phyloP scores from a whole-genome alignment of 2,797 vertebrate genomes.

The Lepilemur ruficaudatus region DNA sequence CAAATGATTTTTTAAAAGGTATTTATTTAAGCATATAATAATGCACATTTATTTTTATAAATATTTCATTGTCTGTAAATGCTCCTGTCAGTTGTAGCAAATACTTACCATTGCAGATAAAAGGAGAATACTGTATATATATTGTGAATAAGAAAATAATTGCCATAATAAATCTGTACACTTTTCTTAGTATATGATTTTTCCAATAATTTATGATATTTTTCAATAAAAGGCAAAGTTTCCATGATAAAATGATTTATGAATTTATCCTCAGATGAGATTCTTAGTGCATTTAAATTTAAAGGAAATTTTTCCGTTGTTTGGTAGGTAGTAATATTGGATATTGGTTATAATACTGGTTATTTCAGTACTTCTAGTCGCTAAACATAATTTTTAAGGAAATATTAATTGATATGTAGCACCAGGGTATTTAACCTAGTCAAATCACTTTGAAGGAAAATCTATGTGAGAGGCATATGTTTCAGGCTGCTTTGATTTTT shows the following conservation, averaged over 20 bases:
- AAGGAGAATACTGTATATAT: not conserved
- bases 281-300: not conserved
- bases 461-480: not conserved
- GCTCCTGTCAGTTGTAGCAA: not conserved
- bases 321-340: not conserved
- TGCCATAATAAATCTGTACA: not conserved
- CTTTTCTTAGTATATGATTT: not conserved
- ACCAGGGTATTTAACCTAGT: not conserved
- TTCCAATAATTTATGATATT: not conserved
- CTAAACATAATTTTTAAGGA: not conserved
- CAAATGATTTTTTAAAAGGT: not conserved
- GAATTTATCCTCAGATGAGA: not conserved
- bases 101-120: not conserved
- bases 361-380: not conserved
- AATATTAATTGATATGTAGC: not conserved
- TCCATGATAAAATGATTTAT: not conserved
- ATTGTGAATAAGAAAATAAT: not conserved
- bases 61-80: not conserved
- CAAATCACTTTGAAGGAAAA: not conserved
- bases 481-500: not conserved
- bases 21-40: constrained; percentile 30
- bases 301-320: not conserved
- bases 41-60: not conserved
- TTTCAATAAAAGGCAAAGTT: not conserved
- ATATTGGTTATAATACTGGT: not conserved